These are phyloP conservation scores for Dicrostonyx torquatus DNA, from an alignment of 2,797 vertebrate species.

Conservation along the genomic window DNA sequence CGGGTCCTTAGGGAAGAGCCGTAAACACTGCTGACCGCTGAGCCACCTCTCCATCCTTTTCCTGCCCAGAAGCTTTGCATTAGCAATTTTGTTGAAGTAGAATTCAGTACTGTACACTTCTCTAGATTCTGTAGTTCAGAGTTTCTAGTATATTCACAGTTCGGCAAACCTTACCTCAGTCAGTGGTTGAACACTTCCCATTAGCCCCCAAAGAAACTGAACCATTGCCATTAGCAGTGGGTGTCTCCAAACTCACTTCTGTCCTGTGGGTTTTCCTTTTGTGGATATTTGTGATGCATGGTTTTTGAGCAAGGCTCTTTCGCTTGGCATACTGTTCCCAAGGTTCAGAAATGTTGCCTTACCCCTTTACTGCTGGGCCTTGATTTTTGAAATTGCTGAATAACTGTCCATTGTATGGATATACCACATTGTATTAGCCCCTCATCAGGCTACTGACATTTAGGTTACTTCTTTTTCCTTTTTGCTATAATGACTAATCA, in stretches of 20 bases:
- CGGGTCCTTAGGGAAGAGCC: not conserved
- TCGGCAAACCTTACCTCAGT: not conserved
- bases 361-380: not conserved
- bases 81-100: constrained; percentile 16
- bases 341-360: not conserved
- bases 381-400: not conserved
- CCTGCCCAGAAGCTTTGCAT: too few species aligned
- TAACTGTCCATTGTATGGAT: not conserved
- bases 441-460: not conserved
- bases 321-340: not conserved
- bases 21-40: not conserved
- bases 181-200: not conserved
- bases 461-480: not conserved
- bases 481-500: not conserved
- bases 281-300: not conserved
- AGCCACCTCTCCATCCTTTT: not conserved
- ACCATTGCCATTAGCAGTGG: not conserved
- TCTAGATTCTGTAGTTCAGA: not conserved
- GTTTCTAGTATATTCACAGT: not conserved
- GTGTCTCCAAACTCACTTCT: not conserved
- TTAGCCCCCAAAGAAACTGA: not conserved
- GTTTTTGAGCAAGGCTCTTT: not conserved
- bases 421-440: not conserved
- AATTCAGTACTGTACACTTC: not conserved
- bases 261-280: not conserved